Conservation (phyloP, 2,113 vertebrate genomes). For the Prunella fulvescens region DNA sequence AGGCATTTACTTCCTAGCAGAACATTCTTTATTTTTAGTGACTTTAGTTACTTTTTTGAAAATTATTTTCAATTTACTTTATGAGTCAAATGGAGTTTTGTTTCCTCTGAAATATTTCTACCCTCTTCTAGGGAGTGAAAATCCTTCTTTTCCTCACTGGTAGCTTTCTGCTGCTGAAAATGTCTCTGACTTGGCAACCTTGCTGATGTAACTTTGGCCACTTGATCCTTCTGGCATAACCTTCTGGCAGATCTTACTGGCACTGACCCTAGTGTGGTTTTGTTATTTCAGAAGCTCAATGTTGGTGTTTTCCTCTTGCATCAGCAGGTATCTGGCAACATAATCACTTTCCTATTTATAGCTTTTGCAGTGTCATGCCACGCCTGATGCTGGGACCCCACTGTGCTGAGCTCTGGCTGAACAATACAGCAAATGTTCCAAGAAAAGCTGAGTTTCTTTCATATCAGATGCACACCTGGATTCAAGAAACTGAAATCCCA, state of each 20-base stretch:
- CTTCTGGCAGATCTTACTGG: not conserved
- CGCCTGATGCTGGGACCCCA: not conserved
- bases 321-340: slow-evolving; percentile 5
- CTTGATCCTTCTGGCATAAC: not conserved
- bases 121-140: not conserved
- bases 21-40: not conserved
- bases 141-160: not conserved
- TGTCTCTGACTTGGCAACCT: not conserved
- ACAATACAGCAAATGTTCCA: not conserved
- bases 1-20: not conserved
- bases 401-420: not conserved
- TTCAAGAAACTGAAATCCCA: not conserved
- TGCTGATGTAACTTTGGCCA: not conserved
- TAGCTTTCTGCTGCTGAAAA: not conserved
- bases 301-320: not conserved
- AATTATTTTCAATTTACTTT: not conserved
- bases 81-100: not conserved
- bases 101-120: not conserved
- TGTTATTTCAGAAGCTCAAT: not conserved
- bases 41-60: not conserved
- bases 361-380: not conserved
- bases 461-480: not conserved
- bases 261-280: not conserved
- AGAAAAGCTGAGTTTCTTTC: not conserved
- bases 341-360: not conserved